phyloP scores from a whole-genome alignment of 2,113 vertebrate species.

The Antechinus stuartii region DNA sequence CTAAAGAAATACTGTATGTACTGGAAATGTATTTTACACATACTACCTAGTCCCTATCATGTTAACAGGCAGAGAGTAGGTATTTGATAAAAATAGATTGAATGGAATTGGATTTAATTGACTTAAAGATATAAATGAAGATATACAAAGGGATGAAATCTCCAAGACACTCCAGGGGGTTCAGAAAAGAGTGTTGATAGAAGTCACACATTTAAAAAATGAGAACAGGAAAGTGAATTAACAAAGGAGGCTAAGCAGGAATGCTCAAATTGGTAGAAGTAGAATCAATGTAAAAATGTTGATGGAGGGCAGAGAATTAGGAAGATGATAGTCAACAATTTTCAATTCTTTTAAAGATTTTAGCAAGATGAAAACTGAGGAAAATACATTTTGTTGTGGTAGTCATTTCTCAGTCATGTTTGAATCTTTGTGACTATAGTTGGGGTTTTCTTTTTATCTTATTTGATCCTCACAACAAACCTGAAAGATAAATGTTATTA shows the following conservation, averaged over 20 bases:
- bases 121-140: background rate
- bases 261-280: background rate
- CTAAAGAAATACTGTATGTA: background rate
- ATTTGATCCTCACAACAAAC: too few species aligned
- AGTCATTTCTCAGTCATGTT: background rate
- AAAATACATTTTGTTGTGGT: background rate
- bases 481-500: too few species aligned
- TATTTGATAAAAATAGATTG: background rate
- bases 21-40: background rate
- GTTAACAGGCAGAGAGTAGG: background rate
- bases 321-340: background rate
- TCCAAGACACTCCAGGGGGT: background rate
- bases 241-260: background rate
- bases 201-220: too few species aligned
- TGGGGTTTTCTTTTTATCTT: background rate
- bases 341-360: background rate
- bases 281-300: background rate
- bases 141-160: background rate
- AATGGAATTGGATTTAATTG: background rate
- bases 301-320: background rate
- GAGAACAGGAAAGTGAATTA: background rate
- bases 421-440: background rate
- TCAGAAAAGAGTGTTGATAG: too few species aligned
- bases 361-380: background rate
- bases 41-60: background rate